These are phyloP conservation scores for Trypoxylon attenuatum DNA, from an alignment of 2,888 invertebrate genomes.

Conservation along the genomic window DNA sequence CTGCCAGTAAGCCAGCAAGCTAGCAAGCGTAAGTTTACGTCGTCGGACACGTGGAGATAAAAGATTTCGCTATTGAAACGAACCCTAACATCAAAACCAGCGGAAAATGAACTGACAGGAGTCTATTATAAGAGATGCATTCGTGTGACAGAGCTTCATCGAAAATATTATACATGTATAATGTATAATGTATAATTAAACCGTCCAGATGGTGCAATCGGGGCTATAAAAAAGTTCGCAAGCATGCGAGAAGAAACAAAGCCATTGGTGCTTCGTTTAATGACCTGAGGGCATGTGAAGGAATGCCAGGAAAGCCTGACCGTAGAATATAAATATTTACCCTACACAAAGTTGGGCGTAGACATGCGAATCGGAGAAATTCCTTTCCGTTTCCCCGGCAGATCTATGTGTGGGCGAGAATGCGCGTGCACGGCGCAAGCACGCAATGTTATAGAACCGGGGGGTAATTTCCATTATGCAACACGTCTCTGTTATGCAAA, in stretches of 20 bases:
- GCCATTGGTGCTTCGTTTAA: too few relatives aligned
- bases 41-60: background rate
- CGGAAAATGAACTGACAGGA: slow-evolving; percentile 2
- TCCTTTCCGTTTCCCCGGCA: slow-evolving; percentile 51
- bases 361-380: slow-evolving; percentile 58
- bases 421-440: slow-evolving; percentile 26
- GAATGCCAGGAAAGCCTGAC: too few relatives aligned
- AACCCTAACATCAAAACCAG: background rate
- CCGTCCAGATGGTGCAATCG: too few relatives aligned
- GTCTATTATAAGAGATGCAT: background rate
- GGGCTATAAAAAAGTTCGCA: too few relatives aligned
- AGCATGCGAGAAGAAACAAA: too few relatives aligned
- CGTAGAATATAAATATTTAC: background rate
- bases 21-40: background rate
- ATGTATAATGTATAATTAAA: too few relatives aligned
- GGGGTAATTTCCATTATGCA: slow-evolving; percentile 56
- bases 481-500: slow-evolving; percentile 61
- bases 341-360: background rate
- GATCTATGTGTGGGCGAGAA: background rate
- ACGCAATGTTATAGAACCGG: slow-evolving; percentile 46
- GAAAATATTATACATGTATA: too few relatives aligned
- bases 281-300: too few relatives aligned
- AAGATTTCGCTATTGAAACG: background rate
- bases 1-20: too few relatives aligned
- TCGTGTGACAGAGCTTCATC: background rate